Evolutionary conservation across 2,888 invertebrate species (phyloP).

Genomic region (Diaphora mendica): DNA sequence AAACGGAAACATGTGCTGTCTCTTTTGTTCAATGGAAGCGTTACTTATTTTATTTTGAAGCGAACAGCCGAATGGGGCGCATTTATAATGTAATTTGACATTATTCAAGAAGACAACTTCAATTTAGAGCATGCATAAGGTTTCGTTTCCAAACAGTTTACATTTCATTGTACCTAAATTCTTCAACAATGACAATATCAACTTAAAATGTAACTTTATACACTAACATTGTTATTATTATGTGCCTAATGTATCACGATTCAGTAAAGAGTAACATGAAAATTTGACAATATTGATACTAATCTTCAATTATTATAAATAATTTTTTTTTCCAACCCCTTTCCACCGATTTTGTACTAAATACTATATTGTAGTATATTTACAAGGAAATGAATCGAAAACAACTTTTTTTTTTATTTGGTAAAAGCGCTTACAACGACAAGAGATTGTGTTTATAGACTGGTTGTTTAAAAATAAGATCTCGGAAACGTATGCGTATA

Average conservation of each 20-base stretch:
- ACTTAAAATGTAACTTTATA: slow-evolving; percentile 25
- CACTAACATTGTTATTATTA: slow-evolving; percentile 30
- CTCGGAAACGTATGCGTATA: background rate
- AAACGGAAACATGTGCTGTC: slow-evolving; percentile 25
- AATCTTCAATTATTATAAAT: slow-evolving; percentile 57
- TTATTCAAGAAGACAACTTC: slow-evolving; percentile 11
- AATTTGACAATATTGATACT: slow-evolving; percentile 53
- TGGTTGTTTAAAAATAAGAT: slow-evolving; percentile 34
- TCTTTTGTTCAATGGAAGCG: slow-evolving; percentile 17
- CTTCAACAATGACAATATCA: slow-evolving; percentile 22
- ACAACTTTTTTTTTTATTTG: slow-evolving; percentile 76
- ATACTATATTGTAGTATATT: slow-evolving; percentile 77
- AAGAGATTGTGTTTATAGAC: slow-evolving; percentile 38
- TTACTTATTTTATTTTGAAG: slow-evolving; percentile 22
- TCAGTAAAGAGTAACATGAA: slow-evolving; percentile 37
- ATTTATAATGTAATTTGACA: slow-evolving; percentile 8
- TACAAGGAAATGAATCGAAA: slow-evolving; percentile 73
- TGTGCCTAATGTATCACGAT: slow-evolving; percentile 52
- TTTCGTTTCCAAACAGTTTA: slow-evolving; percentile 17
- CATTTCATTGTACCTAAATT: slow-evolving; percentile 24
- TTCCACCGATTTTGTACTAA: slow-evolving; percentile 84
- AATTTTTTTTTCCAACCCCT: slow-evolving; percentile 61
- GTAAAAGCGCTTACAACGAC: slow-evolving; percentile 76
- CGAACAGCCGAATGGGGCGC: slow-evolving; percentile 28
- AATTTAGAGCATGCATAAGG: slow-evolving; percentile 8